A percentile compares a stretch with the other conserved stretches of the same genome.
Conservation (phyloP, 2,888 invertebrate genomes). For the Calliopum simillimum region DNA sequence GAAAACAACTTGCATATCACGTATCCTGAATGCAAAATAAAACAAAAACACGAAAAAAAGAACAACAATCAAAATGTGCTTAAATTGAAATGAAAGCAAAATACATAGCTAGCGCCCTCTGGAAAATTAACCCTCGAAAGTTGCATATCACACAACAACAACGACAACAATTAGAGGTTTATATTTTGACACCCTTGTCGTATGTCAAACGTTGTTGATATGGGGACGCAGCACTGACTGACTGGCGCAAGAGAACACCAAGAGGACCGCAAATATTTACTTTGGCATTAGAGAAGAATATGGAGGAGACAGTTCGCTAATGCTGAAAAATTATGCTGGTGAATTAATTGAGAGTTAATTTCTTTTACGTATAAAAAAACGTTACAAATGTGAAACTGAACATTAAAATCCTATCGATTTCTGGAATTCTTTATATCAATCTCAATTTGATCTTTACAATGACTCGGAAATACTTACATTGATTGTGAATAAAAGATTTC, state of each 20-base stretch:
- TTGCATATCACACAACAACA: conserved; percentile 19
- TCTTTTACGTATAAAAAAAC: too few species aligned
- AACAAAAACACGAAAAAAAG: conserved; percentile 29
- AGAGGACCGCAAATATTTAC: conserved; percentile 29
- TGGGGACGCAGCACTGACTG: too few species aligned
- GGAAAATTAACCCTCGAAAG: conserved; percentile 33
- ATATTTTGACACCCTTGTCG: conserved; percentile 46
- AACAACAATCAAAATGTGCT: conserved; percentile 39
- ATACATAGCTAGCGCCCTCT: neutral
- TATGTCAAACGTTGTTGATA: neutral
- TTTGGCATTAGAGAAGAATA: neutral
- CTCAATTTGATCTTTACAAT: too few species aligned
- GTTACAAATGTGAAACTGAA: too few species aligned
- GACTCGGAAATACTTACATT: too few species aligned
- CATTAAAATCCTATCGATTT: too few species aligned
- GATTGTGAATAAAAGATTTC: too few species aligned
- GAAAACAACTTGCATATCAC: conserved; percentile 42
- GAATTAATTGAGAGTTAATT: conserved; percentile 30
- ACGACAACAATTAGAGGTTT: conserved; percentile 29
- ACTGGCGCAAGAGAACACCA: neutral
- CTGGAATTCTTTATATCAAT: too few species aligned
- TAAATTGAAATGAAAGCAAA: conserved; percentile 18
- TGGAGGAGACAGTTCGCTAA: conserved; percentile 34
- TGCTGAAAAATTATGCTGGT: conserved; percentile 51
- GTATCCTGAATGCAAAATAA: conserved; percentile 29